Evolutionary conservation across 2,113 vertebrate genomes (phyloP).

Genomic region (Plestiodon gilberti): DNA sequence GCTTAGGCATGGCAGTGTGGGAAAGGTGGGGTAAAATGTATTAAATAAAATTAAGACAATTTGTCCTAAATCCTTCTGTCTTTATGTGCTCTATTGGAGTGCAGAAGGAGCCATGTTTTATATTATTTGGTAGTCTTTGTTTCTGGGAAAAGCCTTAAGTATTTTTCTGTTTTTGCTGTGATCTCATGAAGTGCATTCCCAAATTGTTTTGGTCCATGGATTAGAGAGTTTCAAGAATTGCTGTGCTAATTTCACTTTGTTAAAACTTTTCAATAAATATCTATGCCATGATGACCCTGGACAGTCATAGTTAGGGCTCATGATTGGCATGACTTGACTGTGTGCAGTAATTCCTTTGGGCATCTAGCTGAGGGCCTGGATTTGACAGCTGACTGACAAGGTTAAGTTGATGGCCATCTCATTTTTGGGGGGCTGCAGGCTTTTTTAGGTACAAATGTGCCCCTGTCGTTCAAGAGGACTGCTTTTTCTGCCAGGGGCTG

Average conservation of each 20-base stretch:
- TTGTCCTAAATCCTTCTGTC: too few species aligned
- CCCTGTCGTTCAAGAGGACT: not conserved
- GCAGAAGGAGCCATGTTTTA: not conserved
- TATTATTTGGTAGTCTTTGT: not conserved
- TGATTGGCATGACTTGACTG: not conserved
- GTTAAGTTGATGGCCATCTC: constrained; percentile 8
- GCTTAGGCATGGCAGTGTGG: not conserved
- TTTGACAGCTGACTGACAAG: constrained; percentile 8
- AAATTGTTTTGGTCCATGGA: not conserved
- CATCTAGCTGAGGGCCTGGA: not conserved
- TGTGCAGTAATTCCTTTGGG: not conserved
- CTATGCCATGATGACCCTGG: not conserved
- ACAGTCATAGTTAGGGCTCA: not conserved
- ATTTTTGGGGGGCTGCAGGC: not conserved
- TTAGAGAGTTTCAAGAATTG: not conserved
- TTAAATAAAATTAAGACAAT: not conserved
- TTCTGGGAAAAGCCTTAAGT: not conserved
- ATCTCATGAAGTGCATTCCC: not conserved
- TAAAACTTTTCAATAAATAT: not conserved
- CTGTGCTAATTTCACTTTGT: not conserved
- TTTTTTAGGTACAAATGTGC: not conserved
- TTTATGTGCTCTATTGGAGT: not conserved
- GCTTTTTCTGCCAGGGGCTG: not conserved
- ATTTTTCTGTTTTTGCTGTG: not conserved
- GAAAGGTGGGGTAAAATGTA: not conserved